Percentiles rank a stretch among this genome's conserved stretches.
These are phyloP conservation scores for Ceratina calcarata DNA, from an alignment of 1,140 invertebrate genomes.

Conservation along the genomic window DNA sequence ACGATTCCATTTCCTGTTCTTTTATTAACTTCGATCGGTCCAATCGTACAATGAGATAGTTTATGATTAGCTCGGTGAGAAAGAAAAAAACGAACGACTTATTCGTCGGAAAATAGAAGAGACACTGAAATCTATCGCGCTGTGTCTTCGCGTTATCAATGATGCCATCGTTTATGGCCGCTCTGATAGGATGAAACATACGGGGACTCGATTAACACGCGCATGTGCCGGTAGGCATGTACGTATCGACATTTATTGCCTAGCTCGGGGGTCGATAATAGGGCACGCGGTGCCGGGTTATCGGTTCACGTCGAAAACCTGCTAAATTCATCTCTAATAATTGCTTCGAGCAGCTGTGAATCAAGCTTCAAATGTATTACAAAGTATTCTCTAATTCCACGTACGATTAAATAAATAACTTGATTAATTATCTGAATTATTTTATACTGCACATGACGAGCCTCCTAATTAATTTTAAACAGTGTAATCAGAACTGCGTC, in stretches of 20 bases:
- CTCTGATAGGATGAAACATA: conserved; percentile 32
- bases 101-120: not conserved
- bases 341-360: not conserved
- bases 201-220: conserved; percentile 53
- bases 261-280: conserved; percentile 34
- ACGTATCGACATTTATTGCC: conserved; percentile 47
- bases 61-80: too few species aligned
- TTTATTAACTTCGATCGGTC: conserved; percentile 30
- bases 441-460: too few species aligned
- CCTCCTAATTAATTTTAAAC: too few species aligned
- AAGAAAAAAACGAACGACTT: not conserved
- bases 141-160: conserved; percentile 16
- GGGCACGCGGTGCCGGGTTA: conserved; percentile 23
- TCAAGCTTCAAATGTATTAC: not conserved
- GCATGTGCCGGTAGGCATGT: conserved; percentile 43
- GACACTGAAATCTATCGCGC: not conserved
- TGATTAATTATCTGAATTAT: too few species aligned
- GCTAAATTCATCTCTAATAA: conserved; percentile 7
- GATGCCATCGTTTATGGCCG: conserved; percentile 14
- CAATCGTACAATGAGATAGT: too few species aligned
- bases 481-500: too few species aligned
- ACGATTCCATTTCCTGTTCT: conserved; percentile 39
- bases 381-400: too few species aligned
- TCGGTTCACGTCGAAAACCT: conserved; percentile 35
- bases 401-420: too few species aligned